Evolutionary conservation across 2,888 invertebrate genomes (phyloP), one percentile per base, ranked within the genome.

Genomic region (Caenorhabditis afra): DNA sequence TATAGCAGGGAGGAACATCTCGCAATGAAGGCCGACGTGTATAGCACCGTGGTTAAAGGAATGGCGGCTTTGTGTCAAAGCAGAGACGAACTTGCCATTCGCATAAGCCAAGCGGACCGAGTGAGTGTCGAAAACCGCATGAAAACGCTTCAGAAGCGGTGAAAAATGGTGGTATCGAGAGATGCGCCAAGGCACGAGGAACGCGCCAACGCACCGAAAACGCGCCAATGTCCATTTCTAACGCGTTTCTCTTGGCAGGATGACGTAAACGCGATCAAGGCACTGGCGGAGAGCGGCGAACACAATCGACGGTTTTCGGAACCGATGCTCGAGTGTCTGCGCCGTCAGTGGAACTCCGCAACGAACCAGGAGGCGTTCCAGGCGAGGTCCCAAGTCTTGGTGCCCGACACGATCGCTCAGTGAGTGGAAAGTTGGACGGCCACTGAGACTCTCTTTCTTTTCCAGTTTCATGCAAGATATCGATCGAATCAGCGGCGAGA

Each of bases 391-490:
- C 81, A 83, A 50, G 81, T 75, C 53, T 83, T 84, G 61, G 50
- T 83, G 50, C 65, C 67, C 64, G 84, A 83, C 39, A 66, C 75
- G 23, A 49, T 82, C 35, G 47, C 61, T 29, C 81, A 84, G 84
- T 85, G 29, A 77, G 82, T 62, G 49, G n/a, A n/a, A n/a, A n/a
- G 3, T 29, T 29, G 29, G 7, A 29, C 29, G 29, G 55, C 37
- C 55, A n/a, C 35, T 16, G n/a, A n/a, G 5, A 49, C 11, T 7
- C 22, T 2, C 11, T 8, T 18, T 18, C 18, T 18, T 41, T 11
- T 41, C 4, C 74, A 86, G 86, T 76, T 86, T 86, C 68, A 78
- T 86, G 80, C 57, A 77, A 16, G 44, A 64, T 14, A 14, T 86
- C 16, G 85, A 86, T 3, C 61, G 84, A 12, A 79, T 85, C 22